Base-by-base conservation (phyloP, 1,140 invertebrate species). In the Euura lappo region DNA sequence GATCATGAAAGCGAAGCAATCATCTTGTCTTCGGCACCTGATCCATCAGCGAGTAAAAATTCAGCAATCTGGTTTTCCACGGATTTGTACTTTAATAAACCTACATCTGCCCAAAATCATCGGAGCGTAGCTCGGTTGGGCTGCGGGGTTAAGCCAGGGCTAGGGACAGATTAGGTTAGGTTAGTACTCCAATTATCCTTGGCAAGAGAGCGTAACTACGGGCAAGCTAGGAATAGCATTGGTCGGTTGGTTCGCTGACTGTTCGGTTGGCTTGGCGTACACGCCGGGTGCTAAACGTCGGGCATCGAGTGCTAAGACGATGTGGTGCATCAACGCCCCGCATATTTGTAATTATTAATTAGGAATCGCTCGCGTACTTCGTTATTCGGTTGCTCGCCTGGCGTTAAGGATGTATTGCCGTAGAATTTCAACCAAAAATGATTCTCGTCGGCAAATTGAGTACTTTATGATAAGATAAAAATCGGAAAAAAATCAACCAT, bases 161-260 rank as follows among this genome's bases (percentile, higher is more conserved):
- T 28, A 68, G 66, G 28, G 13, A 8, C 42, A 68, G 13, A 4
- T 68, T 42, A 68, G 66, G 66, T 68, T 68, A 68, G 66, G 66
- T 68, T 68, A 68, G 66, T 28, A 68, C 66, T 68, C 66, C 44
- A 44, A 68, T 68, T 68, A 68, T 68, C 66, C 66, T 68, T 44
- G 44, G 44, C 66, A 68, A 68, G 66, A 68, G 66, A 68, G 28
- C 66, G 66, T 68, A 44, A 68, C 66, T 28, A 68, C 51, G 66
- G 44, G 10, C 66, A 28, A 28, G 66, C 66, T 68, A 11, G 13
- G 42, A 68, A 68, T 68, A 68, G 51, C 51, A 60, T 60, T 60
- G 51, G 51, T 60, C 13, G 8, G 51, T 60, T 60, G 51, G 51
- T 60, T 60, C 51, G 51, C 5, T 60, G 8, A n/a, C 51, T 60